phyloP scores from a whole-genome alignment of 2,113 vertebrate genomes.

The Ptilonorhynchus violaceus region DNA sequence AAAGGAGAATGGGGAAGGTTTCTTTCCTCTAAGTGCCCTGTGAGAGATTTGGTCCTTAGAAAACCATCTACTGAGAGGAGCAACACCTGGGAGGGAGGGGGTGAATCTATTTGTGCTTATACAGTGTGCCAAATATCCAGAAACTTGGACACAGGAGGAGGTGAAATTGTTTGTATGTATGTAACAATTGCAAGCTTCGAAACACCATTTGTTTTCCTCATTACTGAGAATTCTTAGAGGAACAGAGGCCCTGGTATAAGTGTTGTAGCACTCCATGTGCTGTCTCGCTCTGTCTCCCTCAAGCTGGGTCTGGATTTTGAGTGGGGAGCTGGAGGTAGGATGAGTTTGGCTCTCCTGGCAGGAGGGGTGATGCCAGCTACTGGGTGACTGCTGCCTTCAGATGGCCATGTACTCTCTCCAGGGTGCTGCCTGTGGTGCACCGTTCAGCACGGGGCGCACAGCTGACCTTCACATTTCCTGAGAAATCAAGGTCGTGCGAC shows the following conservation, averaged over 20 bases:
- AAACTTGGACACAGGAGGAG: not conserved
- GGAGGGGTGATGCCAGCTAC: not conserved
- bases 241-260: not conserved
- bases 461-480: not conserved
- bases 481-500: not conserved
- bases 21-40: not conserved
- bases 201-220: not conserved
- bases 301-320: not conserved
- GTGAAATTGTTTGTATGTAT: not conserved
- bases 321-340: not conserved
- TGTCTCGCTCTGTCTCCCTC: not conserved
- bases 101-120: not conserved
- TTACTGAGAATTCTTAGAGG: not conserved
- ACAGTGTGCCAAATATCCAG: not conserved
- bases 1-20: not conserved
- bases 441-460: accelerated
- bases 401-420: not conserved
- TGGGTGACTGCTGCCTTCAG: not conserved
- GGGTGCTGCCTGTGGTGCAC: not conserved
- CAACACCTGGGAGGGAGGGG: not conserved
- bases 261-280: not conserved
- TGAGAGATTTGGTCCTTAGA: not conserved
- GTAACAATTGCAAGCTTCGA: not conserved
- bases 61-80: not conserved
- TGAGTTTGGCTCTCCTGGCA: not conserved